These are phyloP conservation scores for Otis tarda DNA, from an alignment of 2,113 vertebrate genomes.

Conservation along the genomic window DNA sequence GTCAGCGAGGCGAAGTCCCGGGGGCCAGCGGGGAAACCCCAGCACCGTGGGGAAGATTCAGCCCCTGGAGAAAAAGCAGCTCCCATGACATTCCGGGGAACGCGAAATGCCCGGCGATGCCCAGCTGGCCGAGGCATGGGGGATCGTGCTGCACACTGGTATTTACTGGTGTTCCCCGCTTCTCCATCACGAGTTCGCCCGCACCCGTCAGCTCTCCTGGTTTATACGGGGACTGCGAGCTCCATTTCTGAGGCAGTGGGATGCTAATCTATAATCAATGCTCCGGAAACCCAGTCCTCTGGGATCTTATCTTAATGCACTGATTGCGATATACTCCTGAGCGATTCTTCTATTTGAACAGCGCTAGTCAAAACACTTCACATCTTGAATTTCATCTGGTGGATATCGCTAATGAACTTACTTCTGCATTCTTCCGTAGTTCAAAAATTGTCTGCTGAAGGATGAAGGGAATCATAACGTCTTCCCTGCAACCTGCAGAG, in stretches of 20 bases:
- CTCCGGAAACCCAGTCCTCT: background rate
- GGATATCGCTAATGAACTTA: background rate
- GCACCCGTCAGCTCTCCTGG: accelerated
- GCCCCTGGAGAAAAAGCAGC: background rate
- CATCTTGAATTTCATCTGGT: background rate
- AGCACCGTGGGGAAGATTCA: accelerated
- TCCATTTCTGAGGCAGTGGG: background rate
- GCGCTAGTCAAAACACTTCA: constrained; percentile 20
- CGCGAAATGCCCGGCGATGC: background rate
- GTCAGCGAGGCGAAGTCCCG: background rate
- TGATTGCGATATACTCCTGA: background rate
- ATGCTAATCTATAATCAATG: constrained; percentile 43
- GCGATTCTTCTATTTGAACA: constrained; percentile 7
- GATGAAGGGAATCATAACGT: background rate
- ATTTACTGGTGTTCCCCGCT: background rate
- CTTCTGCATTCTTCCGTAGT: background rate
- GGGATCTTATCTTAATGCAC: constrained; percentile 24
- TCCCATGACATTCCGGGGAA: background rate
- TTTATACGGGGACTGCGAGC: background rate
- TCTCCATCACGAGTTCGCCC: accelerated
- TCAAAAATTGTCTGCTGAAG: background rate
- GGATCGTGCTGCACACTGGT: accelerated
- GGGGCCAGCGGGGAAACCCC: background rate
- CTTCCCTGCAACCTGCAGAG: background rate
- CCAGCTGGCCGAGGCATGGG: accelerated